Base-by-base conservation (phyloP, 2,797 vertebrate genomes). In the Tadarida brasiliensis region DNA sequence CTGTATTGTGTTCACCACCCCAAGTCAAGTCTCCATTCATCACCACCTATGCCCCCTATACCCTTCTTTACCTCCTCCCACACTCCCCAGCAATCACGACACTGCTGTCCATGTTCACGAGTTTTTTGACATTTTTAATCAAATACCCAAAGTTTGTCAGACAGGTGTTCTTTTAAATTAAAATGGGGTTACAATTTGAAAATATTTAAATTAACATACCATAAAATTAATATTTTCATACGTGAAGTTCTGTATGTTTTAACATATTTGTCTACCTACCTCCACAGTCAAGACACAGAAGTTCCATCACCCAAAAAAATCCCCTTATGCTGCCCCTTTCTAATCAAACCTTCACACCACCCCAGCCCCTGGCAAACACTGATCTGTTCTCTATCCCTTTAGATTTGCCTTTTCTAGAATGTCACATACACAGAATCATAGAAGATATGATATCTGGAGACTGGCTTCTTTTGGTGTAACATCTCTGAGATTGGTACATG, bases 101-200 rank as follows among this genome's bases (percentile, higher is more conserved):
- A 67, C 65, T 20, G 17, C 5, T 63, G 28, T 67, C 65, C 17
- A 0, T 67, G 30, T 10, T 30, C 63, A 67, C 4, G n/a, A 19
- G 9, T 19, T 33, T 33, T 67, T 67, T 65, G 28, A 82, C 59
- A 71, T 33, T 56, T 47, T 81, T 83, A 87, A 86, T 17, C 54
- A 91, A 76, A 59, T 33, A 88, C 14, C 30, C 44, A 49, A 70
- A 83, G 71, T 90, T 47, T 87, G 19, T 71, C 67, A 44, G 20
- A 74, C 54, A 86, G 67, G 11, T 63, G 12, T 54, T 56, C 33
- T 68, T 93, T 95, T 77, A 74, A 80, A 57, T 85, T 93, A 91
- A 91, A 76, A 74, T 54, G 11, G 39, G n/a, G 51, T 54, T 76
- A 57, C n/a, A 78, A 33, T 56, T 56, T 33, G 26, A 56, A 22